phyloP scores from a whole-genome alignment of 2,888 invertebrate species.

The Tromatobia lineatoria region DNA sequence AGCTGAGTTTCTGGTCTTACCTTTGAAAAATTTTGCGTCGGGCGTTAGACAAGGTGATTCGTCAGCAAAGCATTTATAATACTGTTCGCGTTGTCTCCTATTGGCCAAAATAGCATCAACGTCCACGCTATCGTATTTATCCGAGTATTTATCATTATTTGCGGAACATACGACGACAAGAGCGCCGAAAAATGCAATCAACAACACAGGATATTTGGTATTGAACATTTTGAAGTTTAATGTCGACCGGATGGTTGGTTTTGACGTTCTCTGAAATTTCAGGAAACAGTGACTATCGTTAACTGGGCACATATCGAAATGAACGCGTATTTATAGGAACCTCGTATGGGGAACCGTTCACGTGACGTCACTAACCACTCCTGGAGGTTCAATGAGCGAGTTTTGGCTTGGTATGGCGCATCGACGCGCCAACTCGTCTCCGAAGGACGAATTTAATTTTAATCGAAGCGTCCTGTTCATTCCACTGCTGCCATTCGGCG shows the following conservation, averaged over 20 bases:
- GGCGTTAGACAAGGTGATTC: slow-evolving; percentile 71
- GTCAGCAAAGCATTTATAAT: slow-evolving; percentile 76
- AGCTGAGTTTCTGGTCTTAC: slow-evolving; percentile 30
- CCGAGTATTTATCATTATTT: slow-evolving; percentile 65
- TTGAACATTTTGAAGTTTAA: slow-evolving; percentile 42
- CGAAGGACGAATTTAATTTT: slow-evolving; percentile 57
- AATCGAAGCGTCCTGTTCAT: background rate
- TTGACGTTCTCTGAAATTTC: background rate
- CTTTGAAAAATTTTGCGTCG: slow-evolving; percentile 73
- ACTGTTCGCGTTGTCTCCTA: slow-evolving; percentile 72
- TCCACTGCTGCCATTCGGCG: background rate
- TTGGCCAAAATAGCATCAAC: slow-evolving; percentile 75
- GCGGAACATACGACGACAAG: slow-evolving; percentile 52
- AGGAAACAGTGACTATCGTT: slow-evolving; percentile 30
- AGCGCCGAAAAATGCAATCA: slow-evolving; percentile 35
- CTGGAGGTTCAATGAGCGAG: slow-evolving; percentile 47
- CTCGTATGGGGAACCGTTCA: slow-evolving; percentile 41
- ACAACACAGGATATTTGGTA: slow-evolving; percentile 27
- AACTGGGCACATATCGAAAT: slow-evolving; percentile 56
- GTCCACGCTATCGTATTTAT: slow-evolving; percentile 75
- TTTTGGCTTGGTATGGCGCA: slow-evolving; percentile 26
- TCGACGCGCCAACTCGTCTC: slow-evolving; percentile 39
- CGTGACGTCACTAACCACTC: slow-evolving; percentile 56
- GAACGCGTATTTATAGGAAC: slow-evolving; percentile 62
- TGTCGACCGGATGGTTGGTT: background rate